Base-by-base conservation (phyloP, 1,140 invertebrate genomes). In the Euwallacea similis region DNA sequence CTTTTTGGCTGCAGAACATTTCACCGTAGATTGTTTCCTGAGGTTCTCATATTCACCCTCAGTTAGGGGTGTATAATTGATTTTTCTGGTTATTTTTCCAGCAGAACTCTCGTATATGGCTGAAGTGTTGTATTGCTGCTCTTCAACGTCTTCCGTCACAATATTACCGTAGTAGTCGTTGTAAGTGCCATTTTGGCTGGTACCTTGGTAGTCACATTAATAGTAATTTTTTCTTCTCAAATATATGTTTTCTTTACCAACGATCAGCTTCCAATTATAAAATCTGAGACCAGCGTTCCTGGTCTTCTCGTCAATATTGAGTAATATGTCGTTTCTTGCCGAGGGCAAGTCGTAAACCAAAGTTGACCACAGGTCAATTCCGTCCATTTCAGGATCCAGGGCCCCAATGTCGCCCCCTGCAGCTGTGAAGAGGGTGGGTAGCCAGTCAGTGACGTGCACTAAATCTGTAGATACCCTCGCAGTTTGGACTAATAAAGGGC, bases 391-490 rank as follows among this genome's bases (percentile, higher is more conserved):
- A 8, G 75, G 77, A 75, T 81, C 79, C 15, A 82, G 33, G 13
- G 75, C 75, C 0, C 76, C 71, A 0, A 80, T 54, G 72, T 85
- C 80, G 33, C 85, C 85, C 65, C 87, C 86, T 13, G 84, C 86
- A 6, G 85, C 85, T 0, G 90, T 74, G 61, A 74, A 77, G 7
- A 80, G 56, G 11, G 90, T 79, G 0, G 91, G 91, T 43, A 93
- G 76, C 91, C 91, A 93, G 80, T 93, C 91, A 63, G 85, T 85
- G 10, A 93, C 85, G 74, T 92, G 90, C 69, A 92, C 85, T 56
- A 92, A 77, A 44, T 89, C 80, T 59, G 84, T 81, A 2, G 85
- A 85, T 1, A 90, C 83, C 62, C 85, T 74, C n/a, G 79, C 79
- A 0, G 76, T 75, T 21, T 86, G 79, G 53, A 82, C 78, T 50